Evolutionary conservation across 2,888 invertebrate species (phyloP), one percentile per base, ranked within the genome.

Genomic region (Boloria euphrosyne): DNA sequence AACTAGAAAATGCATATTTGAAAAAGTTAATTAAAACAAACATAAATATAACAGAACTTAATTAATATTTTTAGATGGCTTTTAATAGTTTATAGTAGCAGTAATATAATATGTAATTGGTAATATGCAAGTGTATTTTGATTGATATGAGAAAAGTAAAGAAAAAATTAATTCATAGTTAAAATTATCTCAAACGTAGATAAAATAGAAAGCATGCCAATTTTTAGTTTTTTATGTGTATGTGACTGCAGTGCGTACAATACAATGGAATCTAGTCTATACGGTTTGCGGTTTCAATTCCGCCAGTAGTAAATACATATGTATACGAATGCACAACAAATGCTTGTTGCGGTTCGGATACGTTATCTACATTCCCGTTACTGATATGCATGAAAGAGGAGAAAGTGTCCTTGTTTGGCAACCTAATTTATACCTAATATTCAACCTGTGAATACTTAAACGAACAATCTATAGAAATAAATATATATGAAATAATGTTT

Each of bases 341-440:
- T 62, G 53, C 55, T 53, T 53, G 68, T 62, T 57, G 68, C 65
- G 65, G 68, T 65, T 58, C 31, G 58, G 57, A 57, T 55, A 49
- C 61, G 65, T 64, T 65, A 68, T 65, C 58, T 58, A 62, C 65
- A 31, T 61, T 62, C 61, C 61, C 52, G 67, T 64, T 52, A 62
- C 47, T 47, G 52, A 52, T 62, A 65, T 58, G 27, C 62, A 65
- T 64, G 58, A 50, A 62, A 55, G 44, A 53, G 52, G 63, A 53
- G 67, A 68, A 68, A 68, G 64, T 65, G 61, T 38, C 57, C 43
- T 46, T 50, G 57, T 52, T 47, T 47, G 47, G 14, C 31, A 52
- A 31, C 52, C 49, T 49, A 59, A 49, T 59, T 59, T 49, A 27
- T 31, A 7, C 51, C 14, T 16, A 38, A 49, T n/a, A 22, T 22